Evolutionary conservation across 2,797 vertebrate genomes (phyloP).

Genomic region (Lerista edwardsae): DNA sequence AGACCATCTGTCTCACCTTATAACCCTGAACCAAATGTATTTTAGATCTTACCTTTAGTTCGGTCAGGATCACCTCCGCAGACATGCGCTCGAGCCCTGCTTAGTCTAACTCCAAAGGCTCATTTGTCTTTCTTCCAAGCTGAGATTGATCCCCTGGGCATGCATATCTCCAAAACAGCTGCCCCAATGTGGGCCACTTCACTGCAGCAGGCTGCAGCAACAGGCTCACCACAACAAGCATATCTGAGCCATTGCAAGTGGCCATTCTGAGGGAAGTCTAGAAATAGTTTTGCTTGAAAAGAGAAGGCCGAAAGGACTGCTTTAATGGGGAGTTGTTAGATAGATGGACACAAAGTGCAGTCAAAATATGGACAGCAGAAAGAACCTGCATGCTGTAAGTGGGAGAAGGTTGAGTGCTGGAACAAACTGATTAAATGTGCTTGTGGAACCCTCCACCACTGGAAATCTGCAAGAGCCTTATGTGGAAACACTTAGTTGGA

Average conservation of each 20-base stretch:
- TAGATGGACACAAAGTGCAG: background rate
- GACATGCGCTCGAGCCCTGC: background rate
- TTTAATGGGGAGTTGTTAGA: background rate
- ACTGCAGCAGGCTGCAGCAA: background rate
- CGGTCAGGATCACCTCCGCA: background rate
- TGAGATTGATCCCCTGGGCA: background rate
- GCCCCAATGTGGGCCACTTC: background rate
- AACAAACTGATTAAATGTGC: background rate
- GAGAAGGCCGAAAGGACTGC: background rate
- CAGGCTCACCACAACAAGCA: no score
- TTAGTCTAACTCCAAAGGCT: background rate
- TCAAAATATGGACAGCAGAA: background rate
- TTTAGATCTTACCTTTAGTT: background rate
- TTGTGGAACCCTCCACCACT: background rate
- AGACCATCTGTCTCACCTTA: background rate
- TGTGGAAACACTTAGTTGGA: background rate
- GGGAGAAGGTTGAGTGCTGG: background rate
- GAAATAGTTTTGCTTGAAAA: background rate
- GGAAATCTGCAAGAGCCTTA: background rate
- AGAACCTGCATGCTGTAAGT: background rate
- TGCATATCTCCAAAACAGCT: background rate
- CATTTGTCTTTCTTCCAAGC: background rate
- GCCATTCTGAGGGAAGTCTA: background rate
- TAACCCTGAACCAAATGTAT: background rate
- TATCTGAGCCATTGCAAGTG: background rate